phyloP scores from a whole-genome alignment of 30 jellyfish, hydroid and myxozoan species.

The Aurelia sp. region DNA sequence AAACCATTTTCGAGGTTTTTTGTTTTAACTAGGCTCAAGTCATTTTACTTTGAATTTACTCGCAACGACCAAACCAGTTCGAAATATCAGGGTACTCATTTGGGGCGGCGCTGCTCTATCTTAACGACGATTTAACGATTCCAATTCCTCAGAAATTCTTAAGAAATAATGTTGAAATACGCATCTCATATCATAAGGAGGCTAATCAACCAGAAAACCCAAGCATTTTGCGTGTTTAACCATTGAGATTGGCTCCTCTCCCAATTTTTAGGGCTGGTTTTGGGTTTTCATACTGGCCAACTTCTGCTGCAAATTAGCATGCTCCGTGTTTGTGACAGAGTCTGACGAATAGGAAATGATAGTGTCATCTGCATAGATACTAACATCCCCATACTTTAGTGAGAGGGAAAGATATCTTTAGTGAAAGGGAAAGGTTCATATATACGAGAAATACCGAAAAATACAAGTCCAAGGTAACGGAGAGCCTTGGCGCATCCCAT shows the following conservation, averaged over 20 bases:
- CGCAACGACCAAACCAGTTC: too few species aligned
- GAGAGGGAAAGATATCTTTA: too few species aligned
- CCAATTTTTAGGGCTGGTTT: constrained; percentile 2
- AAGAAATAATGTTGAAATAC: neutral
- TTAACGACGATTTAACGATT: neutral
- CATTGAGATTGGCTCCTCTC: constrained; percentile 10
- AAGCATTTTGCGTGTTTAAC: neutral
- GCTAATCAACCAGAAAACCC: neutral
- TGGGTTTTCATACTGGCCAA: neutral
- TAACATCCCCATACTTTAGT: too few species aligned
- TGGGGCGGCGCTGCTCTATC: too few species aligned
- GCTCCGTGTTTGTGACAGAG: neutral
- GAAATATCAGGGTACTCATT: too few species aligned
- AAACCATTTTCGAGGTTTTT: too few species aligned
- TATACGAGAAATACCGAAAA: too few species aligned
- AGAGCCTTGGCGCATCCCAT: too few species aligned
- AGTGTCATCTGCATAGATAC: neutral
- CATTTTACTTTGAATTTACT: too few species aligned
- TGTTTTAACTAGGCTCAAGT: too few species aligned
- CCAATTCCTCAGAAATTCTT: neutral
- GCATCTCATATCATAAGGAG: neutral
- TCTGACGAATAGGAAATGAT: neutral
- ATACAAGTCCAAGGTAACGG: too few species aligned
- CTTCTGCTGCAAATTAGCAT: neutral
- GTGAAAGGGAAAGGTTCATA: too few species aligned